Evolutionary conservation across 2,888 invertebrate genomes (phyloP).

Genomic region (Capitulum mitella): DNA sequence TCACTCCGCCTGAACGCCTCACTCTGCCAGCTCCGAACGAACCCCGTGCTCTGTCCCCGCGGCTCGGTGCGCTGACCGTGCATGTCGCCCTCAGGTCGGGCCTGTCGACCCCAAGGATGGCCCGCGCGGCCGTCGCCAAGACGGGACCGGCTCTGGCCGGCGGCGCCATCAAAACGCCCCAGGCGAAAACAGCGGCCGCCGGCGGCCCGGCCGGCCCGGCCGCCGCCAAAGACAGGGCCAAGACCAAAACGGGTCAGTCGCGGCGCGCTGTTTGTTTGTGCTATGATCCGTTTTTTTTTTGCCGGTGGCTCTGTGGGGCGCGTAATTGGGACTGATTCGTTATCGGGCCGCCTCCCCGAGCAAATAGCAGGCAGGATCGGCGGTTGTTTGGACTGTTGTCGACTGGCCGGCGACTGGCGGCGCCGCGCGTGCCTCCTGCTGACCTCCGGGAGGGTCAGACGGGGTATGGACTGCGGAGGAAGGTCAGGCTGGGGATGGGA

Average conservation of each 20-base stretch:
- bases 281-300: not conserved
- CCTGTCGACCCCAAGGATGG: not conserved
- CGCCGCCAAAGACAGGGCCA: slow-evolving; percentile 32
- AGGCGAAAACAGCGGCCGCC: slow-evolving; percentile 21
- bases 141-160: slow-evolving; percentile 20
- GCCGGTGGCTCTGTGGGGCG: not conserved
- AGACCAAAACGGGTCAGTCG: not conserved
- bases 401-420: too few relatives aligned
- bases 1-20: too few relatives aligned
- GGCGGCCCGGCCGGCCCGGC: slow-evolving; percentile 17
- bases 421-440: too few relatives aligned
- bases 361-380: not conserved
- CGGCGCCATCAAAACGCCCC: slow-evolving; percentile 26
- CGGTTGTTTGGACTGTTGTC: too few relatives aligned
- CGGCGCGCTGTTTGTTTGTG: not conserved
- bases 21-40: too few relatives aligned
- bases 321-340: not conserved
- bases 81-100: slow-evolving; percentile 37
- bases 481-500: too few relatives aligned
- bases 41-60: too few relatives aligned
- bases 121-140: slow-evolving; percentile 17
- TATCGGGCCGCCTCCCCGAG: not conserved
- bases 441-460: too few relatives aligned
- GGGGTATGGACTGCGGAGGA: too few relatives aligned
- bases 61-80: too few relatives aligned